Conservation (phyloP, 2,888 invertebrate genomes). For the Macrophya annulata region DNA sequence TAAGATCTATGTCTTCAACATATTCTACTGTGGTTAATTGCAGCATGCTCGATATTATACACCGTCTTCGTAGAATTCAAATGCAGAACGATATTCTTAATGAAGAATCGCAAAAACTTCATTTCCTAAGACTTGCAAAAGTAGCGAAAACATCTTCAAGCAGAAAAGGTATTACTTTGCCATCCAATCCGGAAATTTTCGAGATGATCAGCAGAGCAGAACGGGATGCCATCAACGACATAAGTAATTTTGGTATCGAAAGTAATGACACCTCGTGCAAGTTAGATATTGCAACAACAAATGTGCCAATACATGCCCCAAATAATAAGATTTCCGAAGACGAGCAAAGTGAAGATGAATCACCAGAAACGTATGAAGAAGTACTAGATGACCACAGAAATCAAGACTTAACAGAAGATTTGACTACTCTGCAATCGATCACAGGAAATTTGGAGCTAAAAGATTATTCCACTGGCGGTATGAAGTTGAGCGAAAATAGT, state of each 20-base stretch:
- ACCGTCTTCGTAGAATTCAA: conserved; percentile 25
- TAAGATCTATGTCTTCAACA: conserved; percentile 55
- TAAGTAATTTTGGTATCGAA: conserved; percentile 19
- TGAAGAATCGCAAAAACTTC: background rate
- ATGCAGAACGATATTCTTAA: conserved; percentile 15
- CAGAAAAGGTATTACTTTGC: background rate
- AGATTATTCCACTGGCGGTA: conserved; percentile 42
- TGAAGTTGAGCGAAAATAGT: conserved; percentile 41
- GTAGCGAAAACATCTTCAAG: background rate
- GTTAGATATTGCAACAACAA: background rate
- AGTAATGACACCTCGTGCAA: background rate
- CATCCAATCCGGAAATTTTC: conserved; percentile 20
- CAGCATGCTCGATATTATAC: conserved; percentile 29
- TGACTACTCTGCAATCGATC: conserved; percentile 21
- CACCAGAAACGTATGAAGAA: background rate
- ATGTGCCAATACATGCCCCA: background rate
- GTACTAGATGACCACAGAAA: background rate
- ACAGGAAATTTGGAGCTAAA: conserved; percentile 48
- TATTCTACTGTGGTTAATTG: conserved; percentile 32
- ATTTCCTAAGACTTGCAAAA: conserved; percentile 28
- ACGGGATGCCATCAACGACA: conserved; percentile 15
- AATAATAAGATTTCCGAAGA: conserved; percentile 5
- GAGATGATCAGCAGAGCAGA: background rate
- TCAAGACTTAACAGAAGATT: conserved; percentile 19
- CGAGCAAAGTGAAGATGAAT: conserved; percentile 27